phyloP scores from a whole-genome alignment of 2,113 vertebrate genomes.

The Cichladusa arquata region DNA sequence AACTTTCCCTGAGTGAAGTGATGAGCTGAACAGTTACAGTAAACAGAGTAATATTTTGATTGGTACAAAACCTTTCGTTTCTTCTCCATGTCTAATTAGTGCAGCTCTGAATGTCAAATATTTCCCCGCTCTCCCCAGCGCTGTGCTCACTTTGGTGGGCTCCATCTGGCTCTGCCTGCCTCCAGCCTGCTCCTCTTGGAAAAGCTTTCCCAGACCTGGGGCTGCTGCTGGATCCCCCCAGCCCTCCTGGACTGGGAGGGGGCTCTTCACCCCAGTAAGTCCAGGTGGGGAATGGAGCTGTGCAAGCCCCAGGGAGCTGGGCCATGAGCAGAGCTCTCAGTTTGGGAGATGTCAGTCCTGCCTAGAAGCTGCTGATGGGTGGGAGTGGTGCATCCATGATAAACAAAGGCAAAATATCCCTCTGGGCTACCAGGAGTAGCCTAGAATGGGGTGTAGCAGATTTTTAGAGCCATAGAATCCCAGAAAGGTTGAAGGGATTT shows the following conservation, averaged over 20 bases:
- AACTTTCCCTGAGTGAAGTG: constrained; percentile 20
- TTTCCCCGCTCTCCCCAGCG: background rate
- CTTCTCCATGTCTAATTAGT: constrained; percentile 6
- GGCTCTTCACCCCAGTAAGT: background rate
- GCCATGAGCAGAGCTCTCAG: fast-evolving
- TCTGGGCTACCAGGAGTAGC: too few relatives aligned
- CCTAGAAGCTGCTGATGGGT: background rate
- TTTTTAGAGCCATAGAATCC: fast-evolving
- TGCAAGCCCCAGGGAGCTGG: background rate
- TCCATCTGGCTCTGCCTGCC: constrained; percentile 44
- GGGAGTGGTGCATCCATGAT: fast-evolving
- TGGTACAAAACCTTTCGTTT: constrained; percentile 7
- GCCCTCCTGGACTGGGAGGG: background rate
- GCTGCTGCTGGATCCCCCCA: background rate
- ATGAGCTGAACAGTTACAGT: constrained; percentile 10
- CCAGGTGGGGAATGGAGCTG: background rate
- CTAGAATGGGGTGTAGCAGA: background rate
- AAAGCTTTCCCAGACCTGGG: background rate
- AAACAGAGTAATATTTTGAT: constrained; percentile 54
- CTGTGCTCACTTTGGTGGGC: constrained; percentile 19
- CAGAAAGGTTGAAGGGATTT: background rate
- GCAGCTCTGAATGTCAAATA: constrained; percentile 46
- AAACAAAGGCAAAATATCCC: background rate
- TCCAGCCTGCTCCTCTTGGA: background rate
- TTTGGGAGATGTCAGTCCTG: background rate